phyloP scores from a whole-genome alignment of 2,888 invertebrate genomes.

The Ennomos fuscantarius region DNA sequence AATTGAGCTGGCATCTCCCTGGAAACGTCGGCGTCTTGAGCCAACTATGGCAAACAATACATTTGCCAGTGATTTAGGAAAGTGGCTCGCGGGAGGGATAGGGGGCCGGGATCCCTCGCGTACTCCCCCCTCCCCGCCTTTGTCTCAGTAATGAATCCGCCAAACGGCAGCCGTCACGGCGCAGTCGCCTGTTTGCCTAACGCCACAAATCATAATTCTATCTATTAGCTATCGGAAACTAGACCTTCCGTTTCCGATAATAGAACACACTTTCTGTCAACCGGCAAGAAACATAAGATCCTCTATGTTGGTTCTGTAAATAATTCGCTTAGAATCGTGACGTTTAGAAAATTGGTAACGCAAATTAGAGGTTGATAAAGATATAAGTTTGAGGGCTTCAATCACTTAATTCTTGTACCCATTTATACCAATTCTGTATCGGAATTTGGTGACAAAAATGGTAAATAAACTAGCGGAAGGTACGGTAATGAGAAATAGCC shows the following conservation, averaged over 20 bases:
- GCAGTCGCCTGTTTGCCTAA: slow-evolving; percentile 66
- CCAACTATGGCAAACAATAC: slow-evolving; percentile 66
- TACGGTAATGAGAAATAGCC: slow-evolving; percentile 18
- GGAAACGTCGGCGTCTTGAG: slow-evolving; percentile 17
- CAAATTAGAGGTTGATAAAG: slow-evolving; percentile 73
- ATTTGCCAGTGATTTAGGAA: slow-evolving; percentile 80
- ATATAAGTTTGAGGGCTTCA: slow-evolving; percentile 56
- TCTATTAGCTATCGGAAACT: slow-evolving; percentile 58
- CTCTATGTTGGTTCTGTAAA: slow-evolving; percentile 13
- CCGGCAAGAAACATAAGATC: background rate
- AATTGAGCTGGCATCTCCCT: slow-evolving; percentile 28
- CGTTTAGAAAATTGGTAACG: slow-evolving; percentile 74
- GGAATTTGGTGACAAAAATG: slow-evolving; percentile 1
- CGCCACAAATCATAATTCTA: slow-evolving; percentile 69
- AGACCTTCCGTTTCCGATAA: slow-evolving; percentile 45
- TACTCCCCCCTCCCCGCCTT: slow-evolving; percentile 55
- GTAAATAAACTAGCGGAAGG: slow-evolving; percentile 10
- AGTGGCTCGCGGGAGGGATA: slow-evolving; percentile 60
- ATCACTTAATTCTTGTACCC: slow-evolving; percentile 55
- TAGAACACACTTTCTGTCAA: slow-evolving; percentile 32
- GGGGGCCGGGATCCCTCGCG: slow-evolving; percentile 44
- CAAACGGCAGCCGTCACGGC: slow-evolving; percentile 80
- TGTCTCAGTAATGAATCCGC: slow-evolving; percentile 84
- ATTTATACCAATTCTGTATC: slow-evolving; percentile 28
- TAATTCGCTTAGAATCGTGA: slow-evolving; percentile 72